Percentiles rank a stretch among this genome's conserved stretches.
Conservation (phyloP, 2,888 invertebrate species). For the Polyploca ridens region DNA sequence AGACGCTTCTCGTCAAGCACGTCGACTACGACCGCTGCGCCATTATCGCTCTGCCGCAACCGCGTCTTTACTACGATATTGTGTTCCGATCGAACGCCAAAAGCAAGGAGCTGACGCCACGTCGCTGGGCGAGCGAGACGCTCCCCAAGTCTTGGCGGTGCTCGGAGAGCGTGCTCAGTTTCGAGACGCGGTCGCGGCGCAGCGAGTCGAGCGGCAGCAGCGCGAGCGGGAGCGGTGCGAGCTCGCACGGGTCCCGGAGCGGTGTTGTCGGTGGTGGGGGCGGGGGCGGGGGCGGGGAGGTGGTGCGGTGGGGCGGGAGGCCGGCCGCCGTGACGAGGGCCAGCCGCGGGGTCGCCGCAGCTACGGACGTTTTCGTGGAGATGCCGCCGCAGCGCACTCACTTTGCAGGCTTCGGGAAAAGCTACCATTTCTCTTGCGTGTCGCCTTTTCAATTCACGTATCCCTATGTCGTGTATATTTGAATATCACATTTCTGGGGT, state of each 20-base stretch:
- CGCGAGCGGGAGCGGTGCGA: constrained; percentile 21
- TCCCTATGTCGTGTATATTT: constrained; percentile 79
- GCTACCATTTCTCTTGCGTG: constrained; percentile 83
- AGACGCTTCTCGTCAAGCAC: constrained; percentile 22
- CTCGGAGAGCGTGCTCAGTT: constrained; percentile 72
- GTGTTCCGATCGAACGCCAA: constrained; percentile 57
- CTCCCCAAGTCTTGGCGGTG: constrained; percentile 78
- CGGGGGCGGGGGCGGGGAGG: constrained; percentile 62
- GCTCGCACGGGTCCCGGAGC: constrained; percentile 31
- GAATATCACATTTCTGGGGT: constrained; percentile 33
- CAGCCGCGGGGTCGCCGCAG: constrained; percentile 79
- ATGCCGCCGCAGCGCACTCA: constrained; percentile 79
- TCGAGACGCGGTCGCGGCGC: constrained; percentile 53
- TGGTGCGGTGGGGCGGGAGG: constrained; percentile 75
- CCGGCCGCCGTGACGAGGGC: constrained; percentile 82
- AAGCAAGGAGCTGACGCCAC: constrained; percentile 59
- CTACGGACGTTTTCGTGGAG: constrained; percentile 76
- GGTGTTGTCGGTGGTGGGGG: neutral
- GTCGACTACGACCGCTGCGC: constrained; percentile 65
- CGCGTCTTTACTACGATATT: constrained; percentile 74
- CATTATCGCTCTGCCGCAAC: constrained; percentile 75
- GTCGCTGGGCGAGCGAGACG: constrained; percentile 73
- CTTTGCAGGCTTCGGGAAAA: constrained; percentile 82
- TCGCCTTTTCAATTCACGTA: constrained; percentile 81
- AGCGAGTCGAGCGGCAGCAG: constrained; percentile 56